Conservation (phyloP, 2,888 invertebrate genomes). For the Agrochola lota region DNA sequence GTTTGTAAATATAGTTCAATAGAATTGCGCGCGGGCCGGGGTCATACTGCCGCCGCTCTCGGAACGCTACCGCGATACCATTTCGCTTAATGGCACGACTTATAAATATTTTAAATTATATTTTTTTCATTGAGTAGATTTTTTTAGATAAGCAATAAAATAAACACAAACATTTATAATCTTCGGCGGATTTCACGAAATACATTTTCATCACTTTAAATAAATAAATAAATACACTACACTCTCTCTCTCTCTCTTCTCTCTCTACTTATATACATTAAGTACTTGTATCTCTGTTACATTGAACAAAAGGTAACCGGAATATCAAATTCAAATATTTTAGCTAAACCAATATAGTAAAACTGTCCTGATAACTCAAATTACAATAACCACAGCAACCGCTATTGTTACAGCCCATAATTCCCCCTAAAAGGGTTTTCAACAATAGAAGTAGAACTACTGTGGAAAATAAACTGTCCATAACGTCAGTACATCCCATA, state of each 20-base stretch:
- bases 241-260: neutral
- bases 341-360: neutral
- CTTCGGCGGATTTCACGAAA: neutral
- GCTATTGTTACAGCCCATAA: neutral
- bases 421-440: slow-evolving; percentile 16
- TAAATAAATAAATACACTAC: slow-evolving; percentile 3
- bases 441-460: slow-evolving; percentile 23
- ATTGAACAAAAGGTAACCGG: neutral
- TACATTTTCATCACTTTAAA: neutral
- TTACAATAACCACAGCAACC: slow-evolving; percentile 18
- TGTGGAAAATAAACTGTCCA: slow-evolving; percentile 31
- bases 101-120: neutral
- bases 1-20: no score
- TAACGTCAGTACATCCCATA: slow-evolving; percentile 22
- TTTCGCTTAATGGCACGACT: no score
- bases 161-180: neutral
- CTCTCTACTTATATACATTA: neutral
- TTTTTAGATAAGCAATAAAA: neutral
- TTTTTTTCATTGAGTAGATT: neutral
- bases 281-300: no score
- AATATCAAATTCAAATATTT: slow-evolving; percentile 2
- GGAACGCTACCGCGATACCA: no score
- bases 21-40: no score
- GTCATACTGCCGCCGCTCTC: no score
- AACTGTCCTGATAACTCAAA: slow-evolving; percentile 18